These are phyloP conservation scores for Falco cherrug DNA, from an alignment of 2,797 vertebrate species.

Conservation along the genomic window DNA sequence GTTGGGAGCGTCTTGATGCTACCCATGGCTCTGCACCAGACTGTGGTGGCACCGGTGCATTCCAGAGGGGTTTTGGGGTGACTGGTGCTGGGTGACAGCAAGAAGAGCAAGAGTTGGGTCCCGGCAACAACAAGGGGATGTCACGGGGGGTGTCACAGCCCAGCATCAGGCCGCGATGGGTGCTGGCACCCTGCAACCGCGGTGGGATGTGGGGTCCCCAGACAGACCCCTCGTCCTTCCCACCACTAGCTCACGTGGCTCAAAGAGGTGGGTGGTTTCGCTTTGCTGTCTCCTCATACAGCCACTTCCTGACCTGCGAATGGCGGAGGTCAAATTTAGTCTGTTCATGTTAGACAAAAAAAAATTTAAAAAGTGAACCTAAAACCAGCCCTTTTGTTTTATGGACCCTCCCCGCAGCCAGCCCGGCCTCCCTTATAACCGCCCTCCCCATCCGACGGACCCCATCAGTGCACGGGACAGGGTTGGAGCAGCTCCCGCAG, in stretches of 20 bases:
- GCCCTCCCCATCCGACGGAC: accelerated
- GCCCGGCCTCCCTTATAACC: background rate
- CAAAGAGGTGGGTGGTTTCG: conserved; percentile 25
- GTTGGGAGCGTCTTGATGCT: accelerated
- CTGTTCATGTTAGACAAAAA: background rate
- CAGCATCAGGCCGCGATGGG: accelerated
- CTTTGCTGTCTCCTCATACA: conserved; percentile 39
- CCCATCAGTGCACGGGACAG: accelerated
- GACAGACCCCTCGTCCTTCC: background rate
- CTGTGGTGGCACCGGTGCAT: accelerated
- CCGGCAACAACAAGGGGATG: accelerated
- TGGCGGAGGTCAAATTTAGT: conserved; percentile 40
- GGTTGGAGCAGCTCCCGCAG: background rate
- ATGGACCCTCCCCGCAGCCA: background rate
- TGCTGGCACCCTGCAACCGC: background rate
- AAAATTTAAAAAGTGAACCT: background rate
- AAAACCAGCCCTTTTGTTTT: background rate
- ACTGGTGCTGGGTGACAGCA: background rate
- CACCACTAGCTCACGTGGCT: background rate
- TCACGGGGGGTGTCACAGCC: background rate
- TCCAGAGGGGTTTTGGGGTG: background rate
- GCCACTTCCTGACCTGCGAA: conserved; percentile 53
- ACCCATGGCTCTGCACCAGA: accelerated
- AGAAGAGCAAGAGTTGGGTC: accelerated
- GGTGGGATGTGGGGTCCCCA: background rate